phyloP scores from a whole-genome alignment of 2,113 vertebrate genomes.

The Argyrosomus japonicus region DNA sequence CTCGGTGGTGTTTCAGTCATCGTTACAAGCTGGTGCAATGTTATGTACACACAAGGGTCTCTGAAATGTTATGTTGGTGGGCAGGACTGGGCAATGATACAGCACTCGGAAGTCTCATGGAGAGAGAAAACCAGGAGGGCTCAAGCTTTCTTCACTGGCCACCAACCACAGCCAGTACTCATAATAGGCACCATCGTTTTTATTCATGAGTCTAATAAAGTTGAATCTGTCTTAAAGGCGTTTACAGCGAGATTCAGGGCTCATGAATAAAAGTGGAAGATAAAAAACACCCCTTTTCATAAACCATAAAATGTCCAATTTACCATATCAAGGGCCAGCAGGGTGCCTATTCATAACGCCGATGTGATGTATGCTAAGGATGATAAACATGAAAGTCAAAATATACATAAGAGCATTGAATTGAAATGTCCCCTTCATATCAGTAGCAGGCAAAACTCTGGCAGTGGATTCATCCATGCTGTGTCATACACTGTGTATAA shows the following conservation, averaged over 20 bases:
- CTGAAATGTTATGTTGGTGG: conserved; percentile 22
- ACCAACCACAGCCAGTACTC: conserved; percentile 46
- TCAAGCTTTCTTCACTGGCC: conserved; percentile 37
- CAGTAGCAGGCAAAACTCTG: conserved; percentile 71
- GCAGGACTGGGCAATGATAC: conserved; percentile 17
- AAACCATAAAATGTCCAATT: conserved; percentile 86
- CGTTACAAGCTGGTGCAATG: conserved; percentile 47
- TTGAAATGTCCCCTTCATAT: conserved; percentile 75
- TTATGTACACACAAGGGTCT: conserved; percentile 41
- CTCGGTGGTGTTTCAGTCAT: conserved; percentile 20
- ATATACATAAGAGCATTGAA: conserved; percentile 71
- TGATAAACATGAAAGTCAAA: conserved; percentile 83
- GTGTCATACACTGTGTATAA: conserved; percentile 52
- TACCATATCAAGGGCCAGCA: conserved; percentile 83
- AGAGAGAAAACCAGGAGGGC: conserved; percentile 27
- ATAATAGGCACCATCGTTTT: conserved; percentile 54
- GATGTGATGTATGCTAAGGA: conserved; percentile 76
- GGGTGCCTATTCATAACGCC: conserved; percentile 75
- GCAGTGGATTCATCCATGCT: conserved; percentile 72
- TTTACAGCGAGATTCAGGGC: conserved; percentile 66
- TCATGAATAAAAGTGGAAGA: conserved; percentile 80
- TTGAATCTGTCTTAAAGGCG: conserved; percentile 74
- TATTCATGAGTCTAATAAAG: conserved; percentile 79
- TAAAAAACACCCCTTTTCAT: conserved; percentile 77
- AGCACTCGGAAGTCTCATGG: conserved; percentile 16